Evolutionary conservation across 1,140 invertebrate genomes (phyloP).

Genomic region (Euborellia annulipes): DNA sequence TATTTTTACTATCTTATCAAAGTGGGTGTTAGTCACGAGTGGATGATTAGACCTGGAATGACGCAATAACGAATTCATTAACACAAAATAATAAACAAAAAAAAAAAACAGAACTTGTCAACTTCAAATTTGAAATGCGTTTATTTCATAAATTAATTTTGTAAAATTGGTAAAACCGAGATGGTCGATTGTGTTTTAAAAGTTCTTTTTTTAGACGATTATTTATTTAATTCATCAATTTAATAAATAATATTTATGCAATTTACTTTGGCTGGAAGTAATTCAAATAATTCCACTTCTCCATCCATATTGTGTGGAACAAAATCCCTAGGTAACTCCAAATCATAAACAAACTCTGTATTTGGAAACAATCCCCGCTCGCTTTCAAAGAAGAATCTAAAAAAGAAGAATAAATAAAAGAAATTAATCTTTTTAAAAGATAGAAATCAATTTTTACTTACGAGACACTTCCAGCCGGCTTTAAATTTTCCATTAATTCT

Average conservation of each 20-base stretch:
- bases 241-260: conserved; percentile 8
- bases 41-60: too few species aligned
- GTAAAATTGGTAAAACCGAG: too few species aligned
- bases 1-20: too few species aligned
- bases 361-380: conserved; percentile 85
- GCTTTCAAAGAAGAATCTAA: conserved; percentile 78
- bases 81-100: too few species aligned
- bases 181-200: too few species aligned
- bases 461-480: conserved; percentile 68
- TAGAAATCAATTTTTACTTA: conserved; percentile 25
- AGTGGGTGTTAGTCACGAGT: too few species aligned
- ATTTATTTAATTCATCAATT: too few species aligned
- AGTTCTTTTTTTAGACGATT: too few species aligned
- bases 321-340: conserved; percentile 80
- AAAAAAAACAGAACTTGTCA: too few species aligned
- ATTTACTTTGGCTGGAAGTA: conserved; percentile 62
- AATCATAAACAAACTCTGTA: conserved; percentile 87
- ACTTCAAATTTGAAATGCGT: too few species aligned
- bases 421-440: not conserved
- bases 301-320: conserved; percentile 78
- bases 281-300: conserved; percentile 79
- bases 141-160: too few species aligned
- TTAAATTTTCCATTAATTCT: conserved; percentile 54
- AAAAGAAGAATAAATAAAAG: conserved; percentile 19
- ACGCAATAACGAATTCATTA: too few species aligned